These are phyloP conservation scores for Agriopis aurantiaria DNA, from an alignment of 2,888 invertebrate species.

Conservation along the genomic window DNA sequence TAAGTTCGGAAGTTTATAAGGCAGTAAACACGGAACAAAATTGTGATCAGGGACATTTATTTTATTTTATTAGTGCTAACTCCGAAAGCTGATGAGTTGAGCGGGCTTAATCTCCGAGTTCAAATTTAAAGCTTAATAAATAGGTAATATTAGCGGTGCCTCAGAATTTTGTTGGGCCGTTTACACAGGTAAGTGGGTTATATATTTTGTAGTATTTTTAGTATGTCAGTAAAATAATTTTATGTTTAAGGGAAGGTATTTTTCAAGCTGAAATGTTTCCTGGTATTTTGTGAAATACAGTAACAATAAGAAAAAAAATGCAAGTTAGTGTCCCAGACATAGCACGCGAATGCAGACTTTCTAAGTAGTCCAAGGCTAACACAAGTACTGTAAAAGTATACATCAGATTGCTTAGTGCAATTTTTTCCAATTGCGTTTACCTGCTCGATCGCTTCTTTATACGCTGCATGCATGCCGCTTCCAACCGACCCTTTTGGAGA, in stretches of 20 bases:
- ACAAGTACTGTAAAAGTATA: too few species aligned
- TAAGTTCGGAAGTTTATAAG: conserved; percentile 33
- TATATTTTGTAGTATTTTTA: conserved; percentile 22
- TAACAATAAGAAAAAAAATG: too few species aligned
- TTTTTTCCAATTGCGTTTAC: too few species aligned
- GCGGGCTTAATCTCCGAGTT: conserved; percentile 37
- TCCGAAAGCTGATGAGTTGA: conserved; percentile 29
- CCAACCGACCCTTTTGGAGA: too few species aligned
- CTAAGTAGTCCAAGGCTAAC: too few species aligned
- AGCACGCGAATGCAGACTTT: too few species aligned
- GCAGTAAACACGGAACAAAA: conserved; percentile 35
- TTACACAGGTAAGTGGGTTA: conserved; percentile 31
- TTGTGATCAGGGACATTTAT: conserved; percentile 41
- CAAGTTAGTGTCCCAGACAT: too few species aligned
- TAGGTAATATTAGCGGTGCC: conserved; percentile 39
- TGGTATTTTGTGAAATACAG: too few species aligned
- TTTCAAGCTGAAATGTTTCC: background rate
- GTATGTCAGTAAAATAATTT: background rate
- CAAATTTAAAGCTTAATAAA: conserved; percentile 41
- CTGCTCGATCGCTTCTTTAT: too few species aligned
- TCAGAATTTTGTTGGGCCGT: conserved; percentile 40
- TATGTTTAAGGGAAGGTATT: background rate
- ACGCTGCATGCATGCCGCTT: too few species aligned
- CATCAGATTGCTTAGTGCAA: too few species aligned
- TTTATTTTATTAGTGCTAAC: conserved; percentile 38